phyloP scores from a whole-genome alignment of 2,113 vertebrate species.

The Pimephales promelas region DNA sequence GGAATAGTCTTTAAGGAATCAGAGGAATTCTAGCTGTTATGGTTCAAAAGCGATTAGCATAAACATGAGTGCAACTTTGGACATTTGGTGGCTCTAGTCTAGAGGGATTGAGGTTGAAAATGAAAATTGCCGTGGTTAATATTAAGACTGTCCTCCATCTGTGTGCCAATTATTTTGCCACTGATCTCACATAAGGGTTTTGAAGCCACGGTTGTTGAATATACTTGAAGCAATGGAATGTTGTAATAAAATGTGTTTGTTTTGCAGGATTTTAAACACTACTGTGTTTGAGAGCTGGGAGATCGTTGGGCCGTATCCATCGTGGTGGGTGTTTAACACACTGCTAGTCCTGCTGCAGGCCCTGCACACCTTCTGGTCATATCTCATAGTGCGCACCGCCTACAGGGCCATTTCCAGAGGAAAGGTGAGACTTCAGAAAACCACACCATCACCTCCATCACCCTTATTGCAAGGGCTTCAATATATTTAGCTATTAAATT shows the following conservation, averaged over 20 bases:
- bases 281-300: slow-evolving; percentile 96
- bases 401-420: slow-evolving; percentile 93
- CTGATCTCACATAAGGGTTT: background rate
- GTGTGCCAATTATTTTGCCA: no score
- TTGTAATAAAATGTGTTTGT: slow-evolving; percentile 4
- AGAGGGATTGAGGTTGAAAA: no score
- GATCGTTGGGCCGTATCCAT: slow-evolving; percentile 93
- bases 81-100: no score
- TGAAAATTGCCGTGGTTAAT: no score
- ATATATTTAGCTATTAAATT: background rate
- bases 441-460: background rate
- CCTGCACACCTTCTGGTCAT: slow-evolving; percentile 93
- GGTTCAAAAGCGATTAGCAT: no score
- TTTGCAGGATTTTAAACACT: slow-evolving; percentile 90
- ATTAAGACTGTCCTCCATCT: no score
- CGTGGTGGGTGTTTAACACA: slow-evolving; percentile 92
- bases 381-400: slow-evolving; percentile 89
- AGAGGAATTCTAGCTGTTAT: no score
- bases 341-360: slow-evolving; percentile 88
- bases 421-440: slow-evolving; percentile 82
- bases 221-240: background rate
- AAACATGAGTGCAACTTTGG: no score
- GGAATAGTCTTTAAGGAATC: no score
- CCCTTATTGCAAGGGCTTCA: background rate
- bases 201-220: background rate